Evolutionary conservation across 2,888 invertebrate species (phyloP), one percentile per base, ranked within the genome.

Genomic region (Drosophila paucipuncta): DNA sequence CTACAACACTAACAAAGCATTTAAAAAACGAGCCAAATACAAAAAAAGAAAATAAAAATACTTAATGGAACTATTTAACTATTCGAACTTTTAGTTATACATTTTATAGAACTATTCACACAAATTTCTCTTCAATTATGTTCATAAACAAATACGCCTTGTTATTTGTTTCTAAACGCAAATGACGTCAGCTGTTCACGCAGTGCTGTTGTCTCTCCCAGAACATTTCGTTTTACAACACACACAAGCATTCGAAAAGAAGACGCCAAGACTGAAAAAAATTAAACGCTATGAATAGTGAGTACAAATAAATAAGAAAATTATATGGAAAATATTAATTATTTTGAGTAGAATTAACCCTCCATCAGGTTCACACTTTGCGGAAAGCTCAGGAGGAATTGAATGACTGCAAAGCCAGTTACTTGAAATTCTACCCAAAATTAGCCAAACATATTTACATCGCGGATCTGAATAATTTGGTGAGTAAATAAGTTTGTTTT

Each of bases 381-480:
- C 88, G 84, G 4, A 78, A 90, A 22, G 68, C 87, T 4, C 92
- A 92, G 58, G 76, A 82, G 28, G 77, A 86, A 16, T 78, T 91
- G 0, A 90, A 88, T 41, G 73, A 71, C 4, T 73, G 52, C 43
- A 87, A 62, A 54, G 39, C 57, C 4, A 43, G 28, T 0, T 80
- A 76, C 43, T 25, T 87, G n/a, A 57, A 74, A 6, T 61, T 78
- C 7, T 92, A 92, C 50, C 82, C 83, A 0, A 87, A 86, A 73
- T 79, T 88, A 28, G 53, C 90, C 0, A 91, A 92, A 54, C 76
- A 87, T n/a, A 68, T 79, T 4, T 91, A 82, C 33, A 83, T 80
- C 22, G 60, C 82, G 0, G 89, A 91, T 18, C 65, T 93, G 0
- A 89, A 88, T 28, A 91, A 91, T 35, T 76, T 93, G 77, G 91